Conservation (phyloP, 2,113 vertebrate genomes). For the Colinus virginianus region DNA sequence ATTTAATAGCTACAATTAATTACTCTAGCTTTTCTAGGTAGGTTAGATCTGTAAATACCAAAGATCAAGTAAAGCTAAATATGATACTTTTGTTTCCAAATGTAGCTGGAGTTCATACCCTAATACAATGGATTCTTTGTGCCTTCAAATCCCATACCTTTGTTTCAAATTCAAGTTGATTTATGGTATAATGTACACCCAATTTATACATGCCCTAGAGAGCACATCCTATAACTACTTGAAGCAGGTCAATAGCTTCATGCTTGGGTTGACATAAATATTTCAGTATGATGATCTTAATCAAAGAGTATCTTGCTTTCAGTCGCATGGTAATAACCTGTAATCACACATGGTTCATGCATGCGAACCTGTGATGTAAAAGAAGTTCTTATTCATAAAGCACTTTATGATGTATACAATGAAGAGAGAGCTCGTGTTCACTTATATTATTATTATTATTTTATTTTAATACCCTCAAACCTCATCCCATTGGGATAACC, state of each 20-base stretch:
- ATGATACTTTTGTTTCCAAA: neutral
- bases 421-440: neutral
- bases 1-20: constrained; percentile 19
- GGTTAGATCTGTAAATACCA: constrained; percentile 1
- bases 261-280: neutral
- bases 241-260: neutral
- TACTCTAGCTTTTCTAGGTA: neutral
- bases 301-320: constrained; percentile 9
- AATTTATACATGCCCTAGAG: neutral
- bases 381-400: neutral
- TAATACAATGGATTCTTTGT: neutral
- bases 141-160: neutral
- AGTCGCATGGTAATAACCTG: neutral
- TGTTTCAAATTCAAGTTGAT: constrained; percentile 45
- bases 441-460: neutral
- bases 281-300: constrained; percentile 1
- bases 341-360: neutral
- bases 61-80: neutral
- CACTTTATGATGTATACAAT: neutral
- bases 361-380: neutral
- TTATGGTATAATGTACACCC: neutral
- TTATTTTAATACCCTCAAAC: neutral
- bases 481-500: neutral
- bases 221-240: neutral
- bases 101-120: neutral